phyloP scores from a whole-genome alignment of 2,797 vertebrate genomes.

The Gouania willdenowi region DNA sequence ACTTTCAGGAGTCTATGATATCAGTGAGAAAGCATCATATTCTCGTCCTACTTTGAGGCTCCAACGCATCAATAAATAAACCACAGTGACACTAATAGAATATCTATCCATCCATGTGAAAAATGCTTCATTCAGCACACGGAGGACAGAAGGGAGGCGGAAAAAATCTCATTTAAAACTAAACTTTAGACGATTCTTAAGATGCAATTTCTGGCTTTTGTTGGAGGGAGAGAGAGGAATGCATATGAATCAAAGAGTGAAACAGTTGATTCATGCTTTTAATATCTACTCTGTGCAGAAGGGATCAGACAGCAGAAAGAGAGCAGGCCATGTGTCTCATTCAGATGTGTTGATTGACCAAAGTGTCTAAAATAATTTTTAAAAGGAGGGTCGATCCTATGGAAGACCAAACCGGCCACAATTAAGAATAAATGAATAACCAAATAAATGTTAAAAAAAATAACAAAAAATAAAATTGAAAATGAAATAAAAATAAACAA shows the following conservation, averaged over 20 bases:
- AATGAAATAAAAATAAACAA: too few relatives aligned
- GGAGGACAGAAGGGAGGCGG: neutral
- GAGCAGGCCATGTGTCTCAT: slow-evolving; percentile 14
- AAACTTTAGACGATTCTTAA: slow-evolving; percentile 28
- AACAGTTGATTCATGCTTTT: slow-evolving; percentile 44
- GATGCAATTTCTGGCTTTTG: slow-evolving; percentile 37
- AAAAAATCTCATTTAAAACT: slow-evolving; percentile 19
- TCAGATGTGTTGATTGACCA: slow-evolving; percentile 13
- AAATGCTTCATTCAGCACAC: slow-evolving; percentile 59
- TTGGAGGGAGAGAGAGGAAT: slow-evolving; percentile 23
- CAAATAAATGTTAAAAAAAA: too few relatives aligned
- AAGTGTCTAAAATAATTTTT: too few relatives aligned
- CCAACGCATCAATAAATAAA: slow-evolving; percentile 70
- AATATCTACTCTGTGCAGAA: slow-evolving; percentile 35
- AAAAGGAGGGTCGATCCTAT: too few relatives aligned
- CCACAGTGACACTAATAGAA: slow-evolving; percentile 55
- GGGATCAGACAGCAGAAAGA: slow-evolving; percentile 21
- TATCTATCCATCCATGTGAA: slow-evolving; percentile 53
- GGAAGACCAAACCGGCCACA: too few relatives aligned
- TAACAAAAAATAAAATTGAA: too few relatives aligned
- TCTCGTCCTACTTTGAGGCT: slow-evolving; percentile 59
- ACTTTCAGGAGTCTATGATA: slow-evolving; percentile 38
- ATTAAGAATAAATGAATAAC: too few relatives aligned
- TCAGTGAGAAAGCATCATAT: slow-evolving; percentile 46
- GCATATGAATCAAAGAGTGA: slow-evolving; percentile 33